Conservation (phyloP, 2,797 vertebrate species). For the Gorsachius magnificus region DNA sequence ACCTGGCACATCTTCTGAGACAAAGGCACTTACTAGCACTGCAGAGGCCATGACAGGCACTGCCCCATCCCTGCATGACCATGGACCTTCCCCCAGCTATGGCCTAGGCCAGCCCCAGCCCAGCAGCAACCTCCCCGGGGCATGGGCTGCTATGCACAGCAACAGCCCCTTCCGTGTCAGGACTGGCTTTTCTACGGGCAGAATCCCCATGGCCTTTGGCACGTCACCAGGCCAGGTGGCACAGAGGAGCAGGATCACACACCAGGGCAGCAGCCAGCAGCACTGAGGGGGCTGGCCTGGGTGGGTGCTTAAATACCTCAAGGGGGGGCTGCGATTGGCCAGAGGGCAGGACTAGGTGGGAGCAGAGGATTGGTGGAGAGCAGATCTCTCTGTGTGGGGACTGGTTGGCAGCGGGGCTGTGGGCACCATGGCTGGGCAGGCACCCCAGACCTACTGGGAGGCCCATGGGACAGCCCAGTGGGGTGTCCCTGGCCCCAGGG, state of each 20-base stretch:
- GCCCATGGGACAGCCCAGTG: not conserved
- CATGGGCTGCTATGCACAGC: not conserved
- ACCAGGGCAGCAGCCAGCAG: accelerated
- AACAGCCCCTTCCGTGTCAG: accelerated
- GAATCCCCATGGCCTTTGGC: accelerated
- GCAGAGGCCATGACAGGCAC: too few species aligned
- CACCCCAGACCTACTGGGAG: not conserved
- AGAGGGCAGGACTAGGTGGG: not conserved
- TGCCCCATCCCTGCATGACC: not conserved
- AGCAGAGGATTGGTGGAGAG: not conserved
- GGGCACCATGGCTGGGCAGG: too few species aligned
- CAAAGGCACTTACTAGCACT: accelerated
- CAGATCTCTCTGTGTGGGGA: too few species aligned
- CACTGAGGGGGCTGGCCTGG: accelerated
- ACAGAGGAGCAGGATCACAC: accelerated
- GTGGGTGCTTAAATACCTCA: accelerated
- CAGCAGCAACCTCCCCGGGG: not conserved
- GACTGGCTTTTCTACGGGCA: not conserved
- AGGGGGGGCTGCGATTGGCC: not conserved
- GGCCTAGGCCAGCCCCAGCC: not conserved
- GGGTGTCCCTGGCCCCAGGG: too few species aligned
- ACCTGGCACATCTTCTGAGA: accelerated
- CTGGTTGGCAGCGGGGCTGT: not conserved
- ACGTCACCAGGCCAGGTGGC: accelerated
- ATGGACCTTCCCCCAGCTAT: accelerated